A percentile compares a stretch with the other conserved stretches of the same genome.
These are phyloP conservation scores for Chelmon rostratus DNA, from an alignment of 2,797 vertebrate species.

Conservation along the genomic window DNA sequence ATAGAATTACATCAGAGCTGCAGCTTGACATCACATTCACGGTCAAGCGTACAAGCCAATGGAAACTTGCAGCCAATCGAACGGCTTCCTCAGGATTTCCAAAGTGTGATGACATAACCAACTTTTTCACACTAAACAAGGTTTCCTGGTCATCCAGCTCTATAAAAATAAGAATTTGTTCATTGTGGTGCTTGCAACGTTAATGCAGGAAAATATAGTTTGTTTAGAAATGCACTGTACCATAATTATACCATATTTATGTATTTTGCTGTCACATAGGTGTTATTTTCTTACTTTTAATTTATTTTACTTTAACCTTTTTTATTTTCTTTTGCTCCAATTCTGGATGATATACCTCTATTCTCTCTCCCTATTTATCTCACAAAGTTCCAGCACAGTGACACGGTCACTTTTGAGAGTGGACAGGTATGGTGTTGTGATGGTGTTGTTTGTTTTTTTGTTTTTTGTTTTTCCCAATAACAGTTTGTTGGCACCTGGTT, in stretches of 20 bases:
- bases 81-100: neutral
- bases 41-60: neutral
- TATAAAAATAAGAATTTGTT: neutral
- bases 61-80: neutral
- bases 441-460: neutral
- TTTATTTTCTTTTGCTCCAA: neutral
- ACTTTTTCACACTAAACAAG: neutral
- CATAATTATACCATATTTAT: neutral
- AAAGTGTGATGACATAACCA: neutral
- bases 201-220: neutral
- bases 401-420: conserved; percentile 57
- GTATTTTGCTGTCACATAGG: neutral
- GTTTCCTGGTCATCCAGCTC: neutral
- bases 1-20: neutral
- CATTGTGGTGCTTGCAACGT: neutral
- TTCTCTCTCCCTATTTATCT: conserved; percentile 51
- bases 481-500: conserved; percentile 16
- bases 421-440: conserved; percentile 57
- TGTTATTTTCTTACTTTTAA: neutral
- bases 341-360: conserved; percentile 37
- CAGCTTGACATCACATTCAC: neutral
- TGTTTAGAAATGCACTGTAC: neutral
- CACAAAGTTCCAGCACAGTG: conserved; percentile 65
- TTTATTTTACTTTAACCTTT: neutral
- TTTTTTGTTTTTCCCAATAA: conserved; percentile 11